Evolutionary conservation across 2,113 vertebrate genomes (phyloP), one percentile per base, ranked within the genome.

Genomic region (Labrus mixtus): DNA sequence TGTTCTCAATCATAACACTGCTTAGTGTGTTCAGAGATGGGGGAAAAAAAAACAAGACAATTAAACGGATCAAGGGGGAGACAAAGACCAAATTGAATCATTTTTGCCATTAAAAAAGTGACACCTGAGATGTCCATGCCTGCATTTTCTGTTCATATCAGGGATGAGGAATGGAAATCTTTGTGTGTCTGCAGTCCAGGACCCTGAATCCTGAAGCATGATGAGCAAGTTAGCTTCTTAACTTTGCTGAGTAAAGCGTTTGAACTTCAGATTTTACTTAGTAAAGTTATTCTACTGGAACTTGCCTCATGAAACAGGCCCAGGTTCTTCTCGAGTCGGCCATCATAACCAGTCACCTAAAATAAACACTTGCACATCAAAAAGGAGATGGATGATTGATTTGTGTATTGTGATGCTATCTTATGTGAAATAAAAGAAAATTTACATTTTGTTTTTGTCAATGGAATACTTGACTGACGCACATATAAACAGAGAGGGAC

Each of bases 381-480:
- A 89, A 78, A 74, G 66, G 82, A 78, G 72, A 84, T 63, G 87
- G 77, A 84, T 90, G 87, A 89, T 81, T 86, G 88, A 81, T 68
- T 82, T 33, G 65, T 90, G 79, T 89, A 85, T 82, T 84, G 84
- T 85, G 81, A 89, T 56, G 78, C 63, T 85, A 76, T 86, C 84
- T 81, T 56, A 87, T 90, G 87, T 91, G 83, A 85, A 91, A 92
- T 90, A 90, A 92, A 89, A 61, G 37, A 71, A 69, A 43, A 81
- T 71, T 79, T 70, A 56, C 65, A 72, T 73, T 79, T 68, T 68
- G 17, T 17, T 46, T 57, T 55, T 43, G 45, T 53, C 61, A 0
- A 4, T 76, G 68, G 67, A 10, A 22, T 69, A 29, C 53, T 50
- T 36, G 0, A 17, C 2, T n/a, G n/a, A n/a, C n/a, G n/a, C n/a